Evolutionary conservation across 2,113 vertebrate genomes (phyloP).

Genomic region (Mustela lutreola): DNA sequence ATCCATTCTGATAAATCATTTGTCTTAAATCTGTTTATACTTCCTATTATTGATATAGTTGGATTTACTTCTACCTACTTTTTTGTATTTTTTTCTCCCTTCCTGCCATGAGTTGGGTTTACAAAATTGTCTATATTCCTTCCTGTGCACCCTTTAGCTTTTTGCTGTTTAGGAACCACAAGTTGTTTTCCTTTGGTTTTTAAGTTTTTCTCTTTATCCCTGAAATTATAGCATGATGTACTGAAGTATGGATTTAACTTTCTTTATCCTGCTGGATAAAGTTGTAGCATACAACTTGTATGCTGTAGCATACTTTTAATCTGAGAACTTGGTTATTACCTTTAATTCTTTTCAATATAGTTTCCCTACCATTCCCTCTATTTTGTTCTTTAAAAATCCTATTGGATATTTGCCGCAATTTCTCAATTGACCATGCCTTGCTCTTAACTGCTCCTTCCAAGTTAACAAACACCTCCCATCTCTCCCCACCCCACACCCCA

Average conservation of each 20-base stretch:
- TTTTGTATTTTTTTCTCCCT: neutral
- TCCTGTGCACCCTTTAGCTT: neutral
- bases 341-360: neutral
- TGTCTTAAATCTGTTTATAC: neutral
- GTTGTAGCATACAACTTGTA: no score
- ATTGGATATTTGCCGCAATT: neutral
- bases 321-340: neutral
- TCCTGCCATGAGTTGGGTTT: neutral
- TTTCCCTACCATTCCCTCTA: constrained; percentile 13
- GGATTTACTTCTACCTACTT: neutral
- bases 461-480: neutral
- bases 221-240: neutral
- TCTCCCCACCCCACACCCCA: no score
- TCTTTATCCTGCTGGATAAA: neutral
- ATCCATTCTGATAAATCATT: neutral
- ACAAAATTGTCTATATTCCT: neutral
- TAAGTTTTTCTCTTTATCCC: neutral
- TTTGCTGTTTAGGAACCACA: neutral
- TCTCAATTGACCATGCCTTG: neutral
- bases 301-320: neutral
- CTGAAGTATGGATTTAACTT: neutral
- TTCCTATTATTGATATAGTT: neutral
- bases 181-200: neutral
- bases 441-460: neutral
- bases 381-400: constrained; percentile 47